A percentile compares a stretch with the other conserved stretches of the same genome.
phyloP scores from a whole-genome alignment of 2,797 vertebrate species.

The Sebastes iracundus region DNA sequence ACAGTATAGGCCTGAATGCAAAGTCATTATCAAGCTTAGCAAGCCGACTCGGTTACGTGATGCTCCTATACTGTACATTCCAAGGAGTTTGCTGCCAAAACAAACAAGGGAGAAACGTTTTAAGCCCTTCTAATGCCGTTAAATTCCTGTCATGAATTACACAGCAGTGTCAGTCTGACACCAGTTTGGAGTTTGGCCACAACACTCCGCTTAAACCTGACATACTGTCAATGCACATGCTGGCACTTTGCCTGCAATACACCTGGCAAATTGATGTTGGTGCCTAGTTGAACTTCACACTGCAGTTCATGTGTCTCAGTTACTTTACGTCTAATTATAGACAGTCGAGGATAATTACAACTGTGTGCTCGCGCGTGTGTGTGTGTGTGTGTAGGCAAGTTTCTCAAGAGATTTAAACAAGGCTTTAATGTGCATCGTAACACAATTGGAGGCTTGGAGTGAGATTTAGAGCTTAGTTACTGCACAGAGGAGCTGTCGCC shows the following conservation, averaged over 20 bases:
- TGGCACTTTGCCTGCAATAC: conserved; percentile 10
- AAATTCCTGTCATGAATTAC: conserved; percentile 52
- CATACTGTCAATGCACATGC: background rate
- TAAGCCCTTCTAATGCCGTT: conserved; percentile 48
- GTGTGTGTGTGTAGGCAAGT: background rate
- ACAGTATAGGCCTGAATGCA: conserved; percentile 6
- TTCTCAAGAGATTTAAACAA: conserved; percentile 24
- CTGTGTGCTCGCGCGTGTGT: background rate
- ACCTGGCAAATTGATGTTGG: conserved; percentile 12
- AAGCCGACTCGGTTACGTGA: conserved; percentile 41
- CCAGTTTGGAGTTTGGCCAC: conserved; percentile 9
- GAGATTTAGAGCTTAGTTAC: conserved; percentile 50
- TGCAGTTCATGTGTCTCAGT: conserved; percentile 8
- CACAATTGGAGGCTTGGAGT: conserved; percentile 22
- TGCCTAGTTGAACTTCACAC: conserved; percentile 6
- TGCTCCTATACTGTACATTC: conserved; percentile 32
- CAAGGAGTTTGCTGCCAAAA: conserved; percentile 49
- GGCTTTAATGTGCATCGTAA: conserved; percentile 30
- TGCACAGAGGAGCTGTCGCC: background rate
- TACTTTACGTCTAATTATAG: conserved; percentile 39
- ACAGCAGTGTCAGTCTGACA: conserved; percentile 21
- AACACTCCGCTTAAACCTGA: conserved; percentile 1
- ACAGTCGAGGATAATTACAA: conserved; percentile 11
- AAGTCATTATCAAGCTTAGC: conserved; percentile 45
- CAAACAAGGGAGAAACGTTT: conserved; percentile 44